phyloP scores from a whole-genome alignment of 2,113 vertebrate genomes.

The Corythornis cristatus region DNA sequence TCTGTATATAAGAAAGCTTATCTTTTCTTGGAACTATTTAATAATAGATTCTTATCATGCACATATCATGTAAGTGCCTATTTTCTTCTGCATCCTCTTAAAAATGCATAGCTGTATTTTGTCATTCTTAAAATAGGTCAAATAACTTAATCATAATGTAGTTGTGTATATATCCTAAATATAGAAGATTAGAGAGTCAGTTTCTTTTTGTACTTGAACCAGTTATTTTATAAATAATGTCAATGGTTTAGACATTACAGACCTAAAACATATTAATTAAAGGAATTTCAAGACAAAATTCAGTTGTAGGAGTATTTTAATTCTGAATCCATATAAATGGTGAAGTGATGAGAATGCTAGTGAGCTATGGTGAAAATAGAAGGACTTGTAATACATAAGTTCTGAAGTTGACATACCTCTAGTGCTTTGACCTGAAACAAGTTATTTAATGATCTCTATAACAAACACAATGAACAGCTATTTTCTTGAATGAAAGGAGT shows the following conservation, averaged over 20 bases:
- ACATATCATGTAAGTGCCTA: neutral
- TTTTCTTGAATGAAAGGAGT: slow-evolving; percentile 25
- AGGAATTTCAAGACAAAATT: neutral
- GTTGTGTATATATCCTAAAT: neutral
- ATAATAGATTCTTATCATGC: slow-evolving; percentile 2
- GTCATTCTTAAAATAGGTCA: neutral
- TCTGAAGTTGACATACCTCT: neutral
- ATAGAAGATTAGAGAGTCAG: rapidly evolving
- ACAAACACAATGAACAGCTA: neutral
- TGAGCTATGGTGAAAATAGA: neutral
- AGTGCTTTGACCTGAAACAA: neutral
- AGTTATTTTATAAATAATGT: neutral
- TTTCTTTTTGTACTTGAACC: neutral
- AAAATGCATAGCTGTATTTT: slow-evolving; percentile 17
- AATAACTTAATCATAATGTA: neutral
- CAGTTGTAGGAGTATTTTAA: neutral
- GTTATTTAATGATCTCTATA: neutral
- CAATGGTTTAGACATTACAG: neutral
- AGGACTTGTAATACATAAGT: neutral
- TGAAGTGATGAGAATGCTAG: neutral
- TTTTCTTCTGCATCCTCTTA: slow-evolving; percentile 17
- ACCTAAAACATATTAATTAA: neutral
- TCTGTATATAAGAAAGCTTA: slow-evolving; percentile 7
- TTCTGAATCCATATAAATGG: neutral
- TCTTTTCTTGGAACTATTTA: slow-evolving; percentile 44